phyloP scores from a whole-genome alignment of 2,888 invertebrate genomes.

The Ennomos erosarius region DNA sequence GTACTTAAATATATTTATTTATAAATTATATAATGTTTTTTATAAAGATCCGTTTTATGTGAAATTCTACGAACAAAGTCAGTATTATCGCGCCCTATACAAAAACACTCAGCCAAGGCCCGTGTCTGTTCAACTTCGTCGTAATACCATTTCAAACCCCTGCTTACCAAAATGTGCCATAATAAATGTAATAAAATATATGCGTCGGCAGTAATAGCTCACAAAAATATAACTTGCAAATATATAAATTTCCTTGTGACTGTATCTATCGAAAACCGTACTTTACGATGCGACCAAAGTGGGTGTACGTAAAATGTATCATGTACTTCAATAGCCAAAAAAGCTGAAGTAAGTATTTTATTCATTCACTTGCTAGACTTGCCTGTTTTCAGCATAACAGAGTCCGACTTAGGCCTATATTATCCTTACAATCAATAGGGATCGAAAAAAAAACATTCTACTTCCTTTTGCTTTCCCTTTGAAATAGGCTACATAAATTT shows the following conservation, averaged over 20 bases:
- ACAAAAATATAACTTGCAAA: conserved; percentile 17
- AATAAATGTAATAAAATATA: conserved; percentile 33
- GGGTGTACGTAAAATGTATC: conserved; percentile 8
- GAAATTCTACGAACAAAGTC: background rate
- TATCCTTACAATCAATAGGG: too few relatives aligned
- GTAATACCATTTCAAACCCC: conserved; percentile 13
- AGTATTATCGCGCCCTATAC: background rate
- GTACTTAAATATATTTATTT: too few relatives aligned
- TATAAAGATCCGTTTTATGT: too few relatives aligned
- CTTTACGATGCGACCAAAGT: conserved; percentile 16
- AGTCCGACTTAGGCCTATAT: too few relatives aligned
- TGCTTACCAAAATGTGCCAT: conserved; percentile 16
- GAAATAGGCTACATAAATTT: conserved; percentile 27
- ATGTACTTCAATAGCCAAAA: background rate
- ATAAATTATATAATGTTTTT: too few relatives aligned
- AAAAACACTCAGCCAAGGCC: background rate
- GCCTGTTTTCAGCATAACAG: too few relatives aligned
- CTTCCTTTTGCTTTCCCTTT: conserved; percentile 6
- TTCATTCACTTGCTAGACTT: too few relatives aligned
- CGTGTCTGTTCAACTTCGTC: conserved; percentile 4
- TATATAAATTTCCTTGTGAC: conserved; percentile 35
- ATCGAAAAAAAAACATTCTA: too few relatives aligned
- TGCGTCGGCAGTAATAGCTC: conserved; percentile 19
- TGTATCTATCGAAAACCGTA: conserved; percentile 17
- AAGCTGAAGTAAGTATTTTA: background rate